These are phyloP conservation scores for Mythimna vitellina DNA, from an alignment of 2,888 invertebrate genomes.

Conservation along the genomic window DNA sequence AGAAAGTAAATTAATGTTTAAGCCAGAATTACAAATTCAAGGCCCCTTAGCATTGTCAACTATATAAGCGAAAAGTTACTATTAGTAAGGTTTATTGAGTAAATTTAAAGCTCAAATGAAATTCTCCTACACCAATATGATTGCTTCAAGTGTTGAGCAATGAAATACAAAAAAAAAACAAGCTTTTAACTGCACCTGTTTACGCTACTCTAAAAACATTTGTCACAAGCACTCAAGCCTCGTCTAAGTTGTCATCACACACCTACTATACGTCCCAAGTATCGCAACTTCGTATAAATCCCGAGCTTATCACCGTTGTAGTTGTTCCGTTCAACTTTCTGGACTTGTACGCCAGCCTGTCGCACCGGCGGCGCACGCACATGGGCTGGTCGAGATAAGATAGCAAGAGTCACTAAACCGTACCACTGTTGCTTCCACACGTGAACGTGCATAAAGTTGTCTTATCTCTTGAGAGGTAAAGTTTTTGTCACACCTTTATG, in stretches of 20 bases:
- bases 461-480: constrained; percentile 24
- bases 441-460: constrained; percentile 12
- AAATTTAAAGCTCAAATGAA: neutral
- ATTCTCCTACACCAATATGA: neutral
- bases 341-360: constrained; percentile 1
- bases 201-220: neutral
- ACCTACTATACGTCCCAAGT: neutral
- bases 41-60: neutral
- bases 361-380: neutral
- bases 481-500: constrained; percentile 5
- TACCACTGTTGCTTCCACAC: constrained; percentile 35
- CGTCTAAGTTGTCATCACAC: neutral
- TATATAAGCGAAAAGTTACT: neutral
- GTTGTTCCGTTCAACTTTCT: constrained; percentile 19
- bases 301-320: constrained; percentile 46
- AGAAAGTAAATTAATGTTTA: constrained; percentile 1
- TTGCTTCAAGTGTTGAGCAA: neutral
- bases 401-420: constrained; percentile 42
- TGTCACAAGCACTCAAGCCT: constrained; percentile 1
- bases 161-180: neutral
- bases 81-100: neutral
- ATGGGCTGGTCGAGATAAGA: constrained; percentile 43
- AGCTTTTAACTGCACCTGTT: neutral
- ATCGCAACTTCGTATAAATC: constrained; percentile 23
- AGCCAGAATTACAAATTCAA: neutral